These are phyloP conservation scores for Onychostruthus taczanowskii DNA, from an alignment of 2,113 vertebrate genomes.

Conservation along the genomic window DNA sequence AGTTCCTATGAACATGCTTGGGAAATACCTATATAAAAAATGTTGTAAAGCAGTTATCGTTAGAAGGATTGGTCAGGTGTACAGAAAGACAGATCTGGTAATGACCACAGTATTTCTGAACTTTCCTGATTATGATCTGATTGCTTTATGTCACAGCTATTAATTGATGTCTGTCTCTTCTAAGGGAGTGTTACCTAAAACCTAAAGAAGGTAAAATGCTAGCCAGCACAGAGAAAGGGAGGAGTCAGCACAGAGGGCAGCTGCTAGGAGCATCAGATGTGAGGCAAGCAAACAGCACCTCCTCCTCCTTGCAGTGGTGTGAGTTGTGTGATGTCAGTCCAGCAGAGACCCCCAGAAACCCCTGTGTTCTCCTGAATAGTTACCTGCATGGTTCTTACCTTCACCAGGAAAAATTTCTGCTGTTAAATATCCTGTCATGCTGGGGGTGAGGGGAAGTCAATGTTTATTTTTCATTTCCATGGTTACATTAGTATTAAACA, in stretches of 20 bases:
- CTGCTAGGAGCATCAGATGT: not conserved
- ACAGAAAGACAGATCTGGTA: not conserved
- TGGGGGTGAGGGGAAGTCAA: not conserved
- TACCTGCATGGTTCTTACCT: not conserved
- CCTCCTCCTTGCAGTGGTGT: not conserved
- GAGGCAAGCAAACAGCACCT: not conserved
- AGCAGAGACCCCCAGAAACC: not conserved
- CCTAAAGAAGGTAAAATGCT: not conserved
- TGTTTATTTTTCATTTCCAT: not conserved
- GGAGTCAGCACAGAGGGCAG: not conserved
- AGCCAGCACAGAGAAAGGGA: not conserved
- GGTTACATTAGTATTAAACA: not conserved
- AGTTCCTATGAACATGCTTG: not conserved
- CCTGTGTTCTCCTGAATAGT: not conserved
- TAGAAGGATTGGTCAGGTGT: not conserved
- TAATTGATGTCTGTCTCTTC: not conserved
- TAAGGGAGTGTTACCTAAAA: not conserved
- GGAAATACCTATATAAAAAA: not conserved
- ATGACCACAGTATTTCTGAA: not conserved
- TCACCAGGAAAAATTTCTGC: not conserved
- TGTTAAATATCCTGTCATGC: not conserved
- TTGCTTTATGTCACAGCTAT: not conserved
- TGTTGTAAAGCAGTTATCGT: not conserved
- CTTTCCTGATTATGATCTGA: not conserved
- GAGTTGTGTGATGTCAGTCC: not conserved